A percentile compares a stretch with the other conserved stretches of the same genome.
These are phyloP conservation scores for Synergus laeviventris DNA, from an alignment of 2,888 invertebrate genomes.

Conservation along the genomic window DNA sequence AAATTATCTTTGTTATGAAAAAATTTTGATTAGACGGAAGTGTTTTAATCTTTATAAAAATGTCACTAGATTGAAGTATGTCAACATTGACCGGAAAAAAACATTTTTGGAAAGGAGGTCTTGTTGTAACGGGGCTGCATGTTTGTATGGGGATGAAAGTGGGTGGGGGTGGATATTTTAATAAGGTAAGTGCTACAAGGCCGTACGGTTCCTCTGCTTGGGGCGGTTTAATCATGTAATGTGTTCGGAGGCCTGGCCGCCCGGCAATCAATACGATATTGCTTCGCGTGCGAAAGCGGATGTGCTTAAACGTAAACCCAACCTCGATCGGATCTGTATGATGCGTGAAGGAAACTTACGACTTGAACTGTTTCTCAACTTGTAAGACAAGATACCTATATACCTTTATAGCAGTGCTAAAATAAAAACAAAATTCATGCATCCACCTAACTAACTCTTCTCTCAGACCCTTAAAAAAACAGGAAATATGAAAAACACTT, in stretches of 20 bases:
- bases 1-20: no score
- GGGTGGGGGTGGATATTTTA: constrained; percentile 73
- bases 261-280: constrained; percentile 74
- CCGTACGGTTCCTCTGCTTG: constrained; percentile 66
- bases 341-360: constrained; percentile 37
- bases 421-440: neutral
- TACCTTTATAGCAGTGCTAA: neutral
- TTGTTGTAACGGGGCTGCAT: constrained; percentile 45
- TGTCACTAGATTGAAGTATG: neutral
- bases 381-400: neutral
- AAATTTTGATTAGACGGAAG: neutral
- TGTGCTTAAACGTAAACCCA: constrained; percentile 66
- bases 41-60: neutral
- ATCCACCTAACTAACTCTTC: neutral
- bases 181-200: constrained; percentile 76
- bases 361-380: constrained; percentile 17
- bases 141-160: constrained; percentile 58
- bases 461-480: no score
- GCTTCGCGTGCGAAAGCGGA: constrained; percentile 70
- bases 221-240: constrained; percentile 76
- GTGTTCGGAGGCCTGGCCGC: constrained; percentile 72
- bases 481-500: no score
- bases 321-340: constrained; percentile 38
- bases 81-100: constrained; percentile 17
- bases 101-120: constrained; percentile 34